Conservation (phyloP, 2,113 vertebrate species). For the Glaucidium brasilianum region DNA sequence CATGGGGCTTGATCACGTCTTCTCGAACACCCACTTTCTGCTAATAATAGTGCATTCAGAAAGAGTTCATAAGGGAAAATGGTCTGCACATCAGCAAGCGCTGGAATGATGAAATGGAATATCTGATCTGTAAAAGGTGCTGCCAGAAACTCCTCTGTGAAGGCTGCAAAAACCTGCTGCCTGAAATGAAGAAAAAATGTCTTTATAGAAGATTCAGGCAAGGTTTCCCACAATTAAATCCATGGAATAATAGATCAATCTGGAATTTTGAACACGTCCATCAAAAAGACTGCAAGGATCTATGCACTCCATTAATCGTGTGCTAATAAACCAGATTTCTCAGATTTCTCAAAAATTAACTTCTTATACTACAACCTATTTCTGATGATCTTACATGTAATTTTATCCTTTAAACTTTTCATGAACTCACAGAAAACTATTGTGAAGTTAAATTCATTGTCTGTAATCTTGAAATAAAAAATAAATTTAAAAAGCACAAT, state of each 20-base stretch:
- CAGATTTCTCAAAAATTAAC: not conserved
- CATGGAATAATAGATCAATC: not conserved
- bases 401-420: not conserved
- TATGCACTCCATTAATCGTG: not conserved
- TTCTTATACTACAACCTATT: not conserved
- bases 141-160: constrained; percentile 91
- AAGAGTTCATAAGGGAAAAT: constrained; percentile 92
- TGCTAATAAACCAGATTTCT: not conserved
- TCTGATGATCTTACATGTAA: not conserved
- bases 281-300: not conserved
- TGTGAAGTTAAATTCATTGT: not conserved
- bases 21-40: constrained; percentile 59
- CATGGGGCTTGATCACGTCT: constrained; percentile 80
- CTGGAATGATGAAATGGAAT: constrained; percentile 93
- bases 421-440: not conserved
- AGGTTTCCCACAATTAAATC: not conserved
- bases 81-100: constrained; percentile 82
- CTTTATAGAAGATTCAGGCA: not conserved
- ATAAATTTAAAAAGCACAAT: not conserved
- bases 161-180: constrained; percentile 91
- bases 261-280: not conserved
- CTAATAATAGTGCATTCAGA: constrained; percentile 83
- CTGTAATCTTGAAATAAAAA: not conserved
- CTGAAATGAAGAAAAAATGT: constrained; percentile 65
- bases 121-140: constrained; percentile 95